phyloP scores from a whole-genome alignment of 2,888 invertebrate species.

The Pelosia muscerda region DNA sequence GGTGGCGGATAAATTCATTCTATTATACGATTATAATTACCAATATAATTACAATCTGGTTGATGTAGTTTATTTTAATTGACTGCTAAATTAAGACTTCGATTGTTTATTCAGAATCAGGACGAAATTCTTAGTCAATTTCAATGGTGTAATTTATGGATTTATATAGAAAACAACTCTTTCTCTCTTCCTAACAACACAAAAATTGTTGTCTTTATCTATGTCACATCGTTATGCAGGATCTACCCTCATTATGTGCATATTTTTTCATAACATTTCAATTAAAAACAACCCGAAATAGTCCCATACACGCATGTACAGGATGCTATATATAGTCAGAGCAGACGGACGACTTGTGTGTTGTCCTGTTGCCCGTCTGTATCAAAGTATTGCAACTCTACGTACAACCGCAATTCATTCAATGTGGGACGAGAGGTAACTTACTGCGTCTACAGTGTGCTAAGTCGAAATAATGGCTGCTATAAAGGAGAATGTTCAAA shows the following conservation, averaged over 20 bases:
- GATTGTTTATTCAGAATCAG: no score
- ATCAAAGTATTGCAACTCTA: constrained; percentile 37
- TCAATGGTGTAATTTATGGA: background rate
- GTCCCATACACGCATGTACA: background rate
- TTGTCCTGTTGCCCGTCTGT: constrained; percentile 1
- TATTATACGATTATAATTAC: no score
- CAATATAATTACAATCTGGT: no score
- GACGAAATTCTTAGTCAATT: background rate
- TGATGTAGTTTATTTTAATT: no score
- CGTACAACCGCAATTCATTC: constrained; percentile 27
- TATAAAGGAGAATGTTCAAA: background rate
- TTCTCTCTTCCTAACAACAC: background rate
- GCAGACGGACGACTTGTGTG: background rate
- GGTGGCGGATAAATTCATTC: no score
- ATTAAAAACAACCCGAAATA: background rate
- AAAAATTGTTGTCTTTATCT: background rate
- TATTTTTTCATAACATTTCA: constrained; percentile 2
- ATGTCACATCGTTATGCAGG: background rate
- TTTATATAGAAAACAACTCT: background rate
- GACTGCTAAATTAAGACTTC: no score
- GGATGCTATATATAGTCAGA: background rate
- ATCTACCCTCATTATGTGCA: constrained; percentile 1
- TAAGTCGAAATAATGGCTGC: constrained; percentile 18
- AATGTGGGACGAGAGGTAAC: constrained; percentile 11
- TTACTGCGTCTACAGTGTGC: constrained; percentile 9